These are phyloP conservation scores for Andrena hattorfiana DNA, from an alignment of 2,888 invertebrate species.

Conservation along the genomic window DNA sequence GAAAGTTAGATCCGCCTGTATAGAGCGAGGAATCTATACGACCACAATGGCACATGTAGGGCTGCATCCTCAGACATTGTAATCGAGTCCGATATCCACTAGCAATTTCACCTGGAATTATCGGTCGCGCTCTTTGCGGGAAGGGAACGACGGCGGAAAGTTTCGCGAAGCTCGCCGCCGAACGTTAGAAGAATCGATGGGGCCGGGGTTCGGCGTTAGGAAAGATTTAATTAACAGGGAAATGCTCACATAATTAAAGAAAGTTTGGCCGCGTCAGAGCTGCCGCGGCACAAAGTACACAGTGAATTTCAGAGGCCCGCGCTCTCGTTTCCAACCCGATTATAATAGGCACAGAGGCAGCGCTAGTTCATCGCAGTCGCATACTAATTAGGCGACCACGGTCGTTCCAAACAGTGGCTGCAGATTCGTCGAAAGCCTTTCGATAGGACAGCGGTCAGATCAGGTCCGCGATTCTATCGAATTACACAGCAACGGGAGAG, in stretches of 20 bases:
- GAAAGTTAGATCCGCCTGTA: conserved; percentile 7
- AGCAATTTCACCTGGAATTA: not conserved
- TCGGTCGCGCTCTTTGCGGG: not conserved
- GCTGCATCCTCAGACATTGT: conserved; percentile 70
- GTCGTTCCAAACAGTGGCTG: not conserved
- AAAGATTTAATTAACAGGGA: conserved; percentile 14
- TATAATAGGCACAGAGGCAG: conserved; percentile 29
- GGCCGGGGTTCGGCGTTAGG: not conserved
- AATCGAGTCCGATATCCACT: conserved; percentile 73
- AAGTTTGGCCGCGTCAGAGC: not conserved
- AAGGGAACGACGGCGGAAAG: not conserved
- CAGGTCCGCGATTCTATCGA: conserved; percentile 16
- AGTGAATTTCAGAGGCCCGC: not conserved
- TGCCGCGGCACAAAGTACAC: not conserved
- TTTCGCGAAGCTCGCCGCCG: not conserved
- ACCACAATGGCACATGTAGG: conserved; percentile 68
- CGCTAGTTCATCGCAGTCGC: not conserved
- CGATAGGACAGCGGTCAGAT: not conserved
- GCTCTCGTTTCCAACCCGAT: conserved; percentile 9
- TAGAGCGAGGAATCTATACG: conserved; percentile 48
- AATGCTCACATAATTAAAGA: conserved; percentile 16
- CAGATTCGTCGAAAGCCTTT: conserved; percentile 17
- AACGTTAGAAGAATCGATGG: not conserved
- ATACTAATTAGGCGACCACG: conserved; percentile 40
- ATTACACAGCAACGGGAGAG: conserved; percentile 11